These are phyloP conservation scores for Hermodice carunculata DNA, from an alignment of 2,888 invertebrate genomes.

Conservation along the genomic window DNA sequence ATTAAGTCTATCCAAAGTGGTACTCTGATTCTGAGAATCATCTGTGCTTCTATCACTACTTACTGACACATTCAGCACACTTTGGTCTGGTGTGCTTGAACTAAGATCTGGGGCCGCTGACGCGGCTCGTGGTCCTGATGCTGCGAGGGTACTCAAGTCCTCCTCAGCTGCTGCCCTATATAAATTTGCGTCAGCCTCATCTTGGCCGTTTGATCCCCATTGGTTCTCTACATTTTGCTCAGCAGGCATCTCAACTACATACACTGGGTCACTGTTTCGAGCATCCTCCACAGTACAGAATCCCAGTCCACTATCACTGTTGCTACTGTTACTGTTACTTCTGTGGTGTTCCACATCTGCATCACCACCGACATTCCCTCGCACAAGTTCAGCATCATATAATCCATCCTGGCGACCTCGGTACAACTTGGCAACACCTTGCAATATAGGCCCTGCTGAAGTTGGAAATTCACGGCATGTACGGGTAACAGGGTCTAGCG, in stretches of 20 bases:
- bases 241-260: slow-evolving; percentile 55
- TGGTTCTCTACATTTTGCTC: too few species aligned
- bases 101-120: neutral
- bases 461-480: slow-evolving; percentile 90
- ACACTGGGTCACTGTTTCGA: slow-evolving; percentile 47
- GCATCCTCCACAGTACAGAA: slow-evolving; percentile 74
- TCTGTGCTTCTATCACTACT: too few species aligned
- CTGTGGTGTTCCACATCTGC: neutral
- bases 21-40: too few species aligned
- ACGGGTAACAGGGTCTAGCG: slow-evolving; percentile 70
- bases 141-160: too few species aligned
- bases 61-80: too few species aligned
- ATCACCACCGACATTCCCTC: neutral
- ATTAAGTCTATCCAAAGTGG: slow-evolving; percentile 71
- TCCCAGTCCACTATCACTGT: slow-evolving; percentile 95
- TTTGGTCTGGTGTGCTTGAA: too few species aligned
- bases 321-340: slow-evolving; percentile 83
- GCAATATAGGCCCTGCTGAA: slow-evolving; percentile 79
- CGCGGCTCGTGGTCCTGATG: neutral
- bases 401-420: slow-evolving; percentile 52
- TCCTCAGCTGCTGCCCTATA: too few species aligned
- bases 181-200: too few species aligned
- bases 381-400: slow-evolving; percentile 55
- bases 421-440: slow-evolving; percentile 75
- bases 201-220: too few species aligned